A percentile compares a stretch with the other conserved stretches of the same genome.
Evolutionary conservation across 2,888 invertebrate species (phyloP).

Genomic region (Himalopsyche kuldschensis): DNA sequence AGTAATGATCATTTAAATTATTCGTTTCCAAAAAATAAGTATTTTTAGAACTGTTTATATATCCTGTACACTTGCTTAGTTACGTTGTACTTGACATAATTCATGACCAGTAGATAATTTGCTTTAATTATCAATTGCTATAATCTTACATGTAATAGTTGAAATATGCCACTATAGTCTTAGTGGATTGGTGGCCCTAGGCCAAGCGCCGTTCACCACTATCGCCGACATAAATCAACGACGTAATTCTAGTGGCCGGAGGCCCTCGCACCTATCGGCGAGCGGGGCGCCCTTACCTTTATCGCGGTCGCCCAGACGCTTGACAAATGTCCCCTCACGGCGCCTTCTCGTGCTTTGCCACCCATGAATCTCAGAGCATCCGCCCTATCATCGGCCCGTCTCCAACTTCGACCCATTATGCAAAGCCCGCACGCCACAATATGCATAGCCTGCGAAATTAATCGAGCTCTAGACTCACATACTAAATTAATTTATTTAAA

Average conservation of each 20-base stretch:
- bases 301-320: conserved; percentile 21
- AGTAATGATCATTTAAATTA: too few species aligned
- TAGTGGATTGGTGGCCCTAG: not conserved
- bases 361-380: conserved; percentile 26
- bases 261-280: not conserved
- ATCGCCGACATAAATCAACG: conserved; percentile 21
- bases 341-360: conserved; percentile 21
- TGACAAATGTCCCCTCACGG: conserved; percentile 27
- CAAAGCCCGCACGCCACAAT: not conserved
- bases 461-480: not conserved
- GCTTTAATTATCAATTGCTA: not conserved
- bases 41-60: too few species aligned
- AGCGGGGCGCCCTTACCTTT: conserved; percentile 6
- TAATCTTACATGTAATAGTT: not conserved
- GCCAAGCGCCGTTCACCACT: not conserved
- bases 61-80: too few species aligned
- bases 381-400: not conserved
- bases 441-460: not conserved
- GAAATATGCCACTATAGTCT: not conserved
- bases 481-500: too few species aligned
- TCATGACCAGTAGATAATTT: too few species aligned
- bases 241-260: conserved; percentile 9
- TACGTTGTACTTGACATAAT: too few species aligned
- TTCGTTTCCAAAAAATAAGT: too few species aligned
- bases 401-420: not conserved